These are phyloP conservation scores for Hydrotaea cyrtoneurina DNA, from an alignment of 2,888 invertebrate species.

Conservation along the genomic window DNA sequence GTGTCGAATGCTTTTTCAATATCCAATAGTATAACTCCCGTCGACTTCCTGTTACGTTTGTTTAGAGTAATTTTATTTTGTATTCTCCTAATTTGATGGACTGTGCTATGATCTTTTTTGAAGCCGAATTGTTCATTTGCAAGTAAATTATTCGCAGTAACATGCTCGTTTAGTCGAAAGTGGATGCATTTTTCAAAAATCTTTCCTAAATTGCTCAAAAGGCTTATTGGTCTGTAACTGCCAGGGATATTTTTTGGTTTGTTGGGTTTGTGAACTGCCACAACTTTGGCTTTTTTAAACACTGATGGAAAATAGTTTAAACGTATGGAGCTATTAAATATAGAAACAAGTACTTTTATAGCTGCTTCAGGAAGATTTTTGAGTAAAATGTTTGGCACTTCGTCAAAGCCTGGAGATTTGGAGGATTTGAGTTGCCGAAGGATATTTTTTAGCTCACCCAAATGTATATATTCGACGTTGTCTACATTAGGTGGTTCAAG, in stretches of 20 bases:
- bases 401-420: slow-evolving; percentile 30
- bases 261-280: slow-evolving; percentile 30
- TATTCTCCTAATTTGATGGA: slow-evolving; percentile 40
- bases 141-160: background rate
- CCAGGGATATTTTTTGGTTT: slow-evolving; percentile 25
- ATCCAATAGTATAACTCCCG: slow-evolving; percentile 44
- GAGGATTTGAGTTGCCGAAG: too few relatives aligned
- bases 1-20: slow-evolving; percentile 53
- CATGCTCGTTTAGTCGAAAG: slow-evolving; percentile 13
- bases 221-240: slow-evolving; percentile 41
- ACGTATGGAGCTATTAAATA: slow-evolving; percentile 19
- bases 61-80: slow-evolving; percentile 29
- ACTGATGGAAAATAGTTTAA: background rate
- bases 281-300: slow-evolving; percentile 37
- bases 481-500: background rate
- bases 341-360: background rate
- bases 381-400: slow-evolving; percentile 13
- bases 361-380: slow-evolving; percentile 32
- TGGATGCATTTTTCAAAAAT: slow-evolving; percentile 33
- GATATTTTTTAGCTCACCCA: background rate
- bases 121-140: slow-evolving; percentile 44
- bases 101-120: slow-evolving; percentile 25
- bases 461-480: background rate
- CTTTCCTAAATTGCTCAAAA: slow-evolving; percentile 41
- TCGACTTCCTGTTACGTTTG: slow-evolving; percentile 20